Conservation (phyloP, 2,797 vertebrate species). For the Hippopotamyrus pictus region DNA sequence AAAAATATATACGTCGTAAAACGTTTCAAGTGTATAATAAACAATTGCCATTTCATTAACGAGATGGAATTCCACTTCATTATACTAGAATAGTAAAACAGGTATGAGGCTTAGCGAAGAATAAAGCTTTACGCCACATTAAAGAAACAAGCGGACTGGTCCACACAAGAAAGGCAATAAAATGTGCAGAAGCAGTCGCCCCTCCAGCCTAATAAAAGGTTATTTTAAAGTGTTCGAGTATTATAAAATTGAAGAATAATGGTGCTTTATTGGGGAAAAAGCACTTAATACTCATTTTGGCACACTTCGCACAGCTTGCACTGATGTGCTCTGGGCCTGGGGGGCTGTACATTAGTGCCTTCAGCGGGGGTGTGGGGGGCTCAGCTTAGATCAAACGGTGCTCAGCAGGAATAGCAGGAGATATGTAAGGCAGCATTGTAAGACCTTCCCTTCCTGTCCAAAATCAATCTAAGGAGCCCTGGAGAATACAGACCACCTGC, state of each 20-base stretch:
- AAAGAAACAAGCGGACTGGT: slow-evolving; percentile 42
- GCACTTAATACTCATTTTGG: not conserved
- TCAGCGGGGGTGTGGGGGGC: not conserved
- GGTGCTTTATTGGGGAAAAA: not conserved
- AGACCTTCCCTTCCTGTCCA: slow-evolving; percentile 39
- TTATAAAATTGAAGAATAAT: slow-evolving; percentile 10
- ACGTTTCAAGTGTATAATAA: slow-evolving; percentile 55
- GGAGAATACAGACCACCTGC: slow-evolving; percentile 33
- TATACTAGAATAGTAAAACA: slow-evolving; percentile 36
- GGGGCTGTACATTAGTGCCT: not conserved
- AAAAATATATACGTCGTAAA: slow-evolving; percentile 50
- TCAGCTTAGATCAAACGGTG: not conserved
- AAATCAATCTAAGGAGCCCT: slow-evolving; percentile 37
- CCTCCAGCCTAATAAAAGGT: slow-evolving; percentile 16
- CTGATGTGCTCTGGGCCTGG: not conserved
- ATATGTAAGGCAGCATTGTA: not conserved
- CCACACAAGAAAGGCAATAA: slow-evolving; percentile 39
- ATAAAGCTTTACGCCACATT: slow-evolving; percentile 38
- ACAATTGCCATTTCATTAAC: slow-evolving; percentile 48
- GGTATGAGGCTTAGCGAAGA: slow-evolving; percentile 46
- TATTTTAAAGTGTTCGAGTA: slow-evolving; percentile 16
- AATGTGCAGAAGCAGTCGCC: slow-evolving; percentile 20
- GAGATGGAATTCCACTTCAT: slow-evolving; percentile 41
- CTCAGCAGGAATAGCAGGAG: slow-evolving; percentile 11
- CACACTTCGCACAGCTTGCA: not conserved